Conservation (phyloP, 2,797 vertebrate genomes). For the Enteromius treurensis region DNA sequence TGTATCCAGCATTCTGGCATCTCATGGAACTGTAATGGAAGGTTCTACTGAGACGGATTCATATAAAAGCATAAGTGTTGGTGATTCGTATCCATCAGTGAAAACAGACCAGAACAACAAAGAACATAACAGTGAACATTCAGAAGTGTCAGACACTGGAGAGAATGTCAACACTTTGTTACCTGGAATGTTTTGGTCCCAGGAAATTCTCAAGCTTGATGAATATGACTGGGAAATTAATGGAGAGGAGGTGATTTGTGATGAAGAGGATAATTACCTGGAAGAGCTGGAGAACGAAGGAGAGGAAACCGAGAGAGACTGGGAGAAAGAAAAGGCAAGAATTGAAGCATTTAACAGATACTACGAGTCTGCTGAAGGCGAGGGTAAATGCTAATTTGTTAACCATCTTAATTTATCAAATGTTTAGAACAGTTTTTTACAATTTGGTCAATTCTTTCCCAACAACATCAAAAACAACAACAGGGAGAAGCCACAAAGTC, state of each 20-base stretch:
- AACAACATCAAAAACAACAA: conserved; percentile 41
- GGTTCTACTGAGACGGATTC: neutral
- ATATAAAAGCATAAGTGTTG: neutral
- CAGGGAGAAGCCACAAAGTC: conserved; percentile 74
- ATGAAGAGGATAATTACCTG: conserved; percentile 39
- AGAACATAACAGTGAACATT: neutral
- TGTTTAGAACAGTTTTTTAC: neutral
- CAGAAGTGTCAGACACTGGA: conserved; percentile 39
- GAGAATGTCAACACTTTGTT: conserved; percentile 53
- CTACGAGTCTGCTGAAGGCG: conserved; percentile 64
- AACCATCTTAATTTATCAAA: neutral
- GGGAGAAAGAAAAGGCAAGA: conserved; percentile 74
- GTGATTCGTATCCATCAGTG: neutral
- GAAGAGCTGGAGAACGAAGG: conserved; percentile 51
- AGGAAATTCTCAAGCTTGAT: conserved; percentile 41
- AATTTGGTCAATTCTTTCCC: neutral
- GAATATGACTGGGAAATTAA: conserved; percentile 56
- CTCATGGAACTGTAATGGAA: neutral
- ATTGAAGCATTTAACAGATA: conserved; percentile 76
- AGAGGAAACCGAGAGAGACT: conserved; percentile 65
- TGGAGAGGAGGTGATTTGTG: conserved; percentile 40
- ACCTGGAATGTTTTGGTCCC: conserved; percentile 27
- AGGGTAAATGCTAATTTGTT: conserved; percentile 43
- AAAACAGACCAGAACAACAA: conserved; percentile 20
- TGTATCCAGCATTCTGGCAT: neutral